Conservation (phyloP, 2,888 invertebrate genomes). For the Eubasilissa splendida region DNA sequence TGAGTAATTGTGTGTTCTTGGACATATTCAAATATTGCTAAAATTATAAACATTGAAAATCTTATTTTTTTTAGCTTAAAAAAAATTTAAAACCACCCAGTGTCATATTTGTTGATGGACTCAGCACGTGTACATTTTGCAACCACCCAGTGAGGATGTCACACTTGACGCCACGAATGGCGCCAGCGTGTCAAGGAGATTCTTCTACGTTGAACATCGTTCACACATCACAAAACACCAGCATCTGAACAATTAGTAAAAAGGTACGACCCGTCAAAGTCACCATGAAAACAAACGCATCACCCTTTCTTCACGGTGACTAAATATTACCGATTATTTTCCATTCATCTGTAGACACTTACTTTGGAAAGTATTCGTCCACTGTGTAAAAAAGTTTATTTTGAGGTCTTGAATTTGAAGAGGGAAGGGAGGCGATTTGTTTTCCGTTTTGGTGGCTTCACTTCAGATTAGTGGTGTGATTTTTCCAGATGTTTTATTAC, state of each 20-base stretch:
- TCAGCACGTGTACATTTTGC: background rate
- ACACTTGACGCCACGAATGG: constrained; percentile 8
- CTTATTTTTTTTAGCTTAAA: too few species aligned
- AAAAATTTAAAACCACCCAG: too few species aligned
- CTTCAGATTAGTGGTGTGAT: background rate
- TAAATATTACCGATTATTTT: too few species aligned
- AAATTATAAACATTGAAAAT: too few species aligned
- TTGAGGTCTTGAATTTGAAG: background rate
- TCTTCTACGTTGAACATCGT: background rate
- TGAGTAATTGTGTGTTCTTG: too few species aligned
- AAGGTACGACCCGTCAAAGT: background rate
- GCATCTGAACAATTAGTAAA: background rate
- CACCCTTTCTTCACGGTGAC: too few species aligned
- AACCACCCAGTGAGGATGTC: constrained; percentile 29
- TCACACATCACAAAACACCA: constrained; percentile 3
- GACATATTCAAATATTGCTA: too few species aligned
- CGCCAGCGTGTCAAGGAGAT: constrained; percentile 26
- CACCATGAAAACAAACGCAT: too few species aligned
- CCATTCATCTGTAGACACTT: too few species aligned
- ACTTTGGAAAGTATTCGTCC: too few species aligned
- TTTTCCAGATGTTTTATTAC: background rate
- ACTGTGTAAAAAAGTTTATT: background rate
- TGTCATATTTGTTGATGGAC: too few species aligned
- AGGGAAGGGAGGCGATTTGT: background rate
- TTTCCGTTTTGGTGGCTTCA: background rate